phyloP scores from a whole-genome alignment of 2,888 invertebrate species.

The Dryobotodes eremita region DNA sequence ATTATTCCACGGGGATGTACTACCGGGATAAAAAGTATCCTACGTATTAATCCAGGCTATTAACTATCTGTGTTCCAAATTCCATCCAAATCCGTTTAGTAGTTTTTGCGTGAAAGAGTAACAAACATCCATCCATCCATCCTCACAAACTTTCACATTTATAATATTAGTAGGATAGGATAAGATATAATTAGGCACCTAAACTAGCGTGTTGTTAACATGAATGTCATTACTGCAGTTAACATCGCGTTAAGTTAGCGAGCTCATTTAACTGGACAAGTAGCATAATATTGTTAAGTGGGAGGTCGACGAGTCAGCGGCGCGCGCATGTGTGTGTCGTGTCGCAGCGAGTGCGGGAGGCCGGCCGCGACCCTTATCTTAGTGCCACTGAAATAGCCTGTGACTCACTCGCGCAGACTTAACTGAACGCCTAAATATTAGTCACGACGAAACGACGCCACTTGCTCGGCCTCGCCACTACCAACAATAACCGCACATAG shows the following conservation, averaged over 20 bases:
- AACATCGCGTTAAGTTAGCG: not conserved
- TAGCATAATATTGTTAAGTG: not conserved
- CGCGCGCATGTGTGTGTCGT: slow-evolving; percentile 1
- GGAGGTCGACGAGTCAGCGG: slow-evolving; percentile 45
- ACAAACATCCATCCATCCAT: too few species aligned
- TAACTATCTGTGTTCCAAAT: too few species aligned
- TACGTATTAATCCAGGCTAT: too few species aligned
- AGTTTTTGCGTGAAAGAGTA: too few species aligned
- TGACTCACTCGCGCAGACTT: slow-evolving; percentile 53
- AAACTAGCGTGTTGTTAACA: not conserved
- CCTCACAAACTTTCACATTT: too few species aligned
- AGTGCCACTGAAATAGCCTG: slow-evolving; percentile 52
- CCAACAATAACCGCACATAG: slow-evolving; percentile 12
- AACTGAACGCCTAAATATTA: slow-evolving; percentile 41
- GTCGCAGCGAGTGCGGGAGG: slow-evolving; percentile 12
- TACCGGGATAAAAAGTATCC: too few species aligned
- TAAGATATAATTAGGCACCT: not conserved
- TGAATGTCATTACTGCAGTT: not conserved
- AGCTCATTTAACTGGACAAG: slow-evolving; percentile 8
- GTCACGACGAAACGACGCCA: slow-evolving; percentile 29
- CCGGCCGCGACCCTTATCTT: slow-evolving; percentile 53
- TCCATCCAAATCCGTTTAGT: too few species aligned
- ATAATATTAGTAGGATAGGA: too few species aligned
- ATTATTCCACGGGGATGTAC: too few species aligned
- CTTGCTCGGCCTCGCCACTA: slow-evolving; percentile 10